A percentile compares a stretch with the other conserved stretches of the same genome.
Conservation (phyloP, 2,888 invertebrate genomes). For the Cryptocheilus praepositus region DNA sequence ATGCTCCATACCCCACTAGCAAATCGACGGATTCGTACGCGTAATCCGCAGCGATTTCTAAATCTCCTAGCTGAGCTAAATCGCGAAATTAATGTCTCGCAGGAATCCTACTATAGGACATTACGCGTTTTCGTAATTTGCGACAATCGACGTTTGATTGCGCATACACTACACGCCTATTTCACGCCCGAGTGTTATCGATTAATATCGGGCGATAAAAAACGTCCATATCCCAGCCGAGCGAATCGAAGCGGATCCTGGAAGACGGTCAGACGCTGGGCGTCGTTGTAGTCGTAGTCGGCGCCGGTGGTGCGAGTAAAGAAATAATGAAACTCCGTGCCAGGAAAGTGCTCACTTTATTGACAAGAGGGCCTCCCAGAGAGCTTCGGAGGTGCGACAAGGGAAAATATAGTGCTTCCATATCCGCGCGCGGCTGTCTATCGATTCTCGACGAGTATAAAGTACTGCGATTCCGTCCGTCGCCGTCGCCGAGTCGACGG, state of each 20-base stretch:
- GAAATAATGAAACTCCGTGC: conserved; percentile 66
- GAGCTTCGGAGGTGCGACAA: conserved; percentile 54
- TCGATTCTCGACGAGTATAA: conserved; percentile 70
- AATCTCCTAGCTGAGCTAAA: no score
- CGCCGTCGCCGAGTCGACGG: conserved; percentile 67
- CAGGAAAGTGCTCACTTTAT: conserved; percentile 67
- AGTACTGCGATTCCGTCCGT: conserved; percentile 67
- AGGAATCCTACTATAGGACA: no score
- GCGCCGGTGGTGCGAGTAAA: conserved; percentile 49
- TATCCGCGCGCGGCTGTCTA: conserved; percentile 63
- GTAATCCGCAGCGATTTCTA: no score
- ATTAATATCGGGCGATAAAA: not conserved
- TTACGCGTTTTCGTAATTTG: no score
- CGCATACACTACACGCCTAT: no score
- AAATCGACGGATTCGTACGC: no score
- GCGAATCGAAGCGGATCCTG: conserved; percentile 15
- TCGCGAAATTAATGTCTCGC: no score
- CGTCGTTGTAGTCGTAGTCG: conserved; percentile 27
- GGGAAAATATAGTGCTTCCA: conserved; percentile 62
- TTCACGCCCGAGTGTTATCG: no score
- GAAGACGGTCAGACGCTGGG: conserved; percentile 10
- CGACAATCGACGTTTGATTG: no score
- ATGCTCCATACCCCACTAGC: no score
- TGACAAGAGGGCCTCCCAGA: conserved; percentile 62
- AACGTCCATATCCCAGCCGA: conserved; percentile 24